Percentiles rank a stretch among this genome's conserved stretches.
Conservation (phyloP, 2,113 vertebrate genomes). For the Butastur rufipennis region DNA sequence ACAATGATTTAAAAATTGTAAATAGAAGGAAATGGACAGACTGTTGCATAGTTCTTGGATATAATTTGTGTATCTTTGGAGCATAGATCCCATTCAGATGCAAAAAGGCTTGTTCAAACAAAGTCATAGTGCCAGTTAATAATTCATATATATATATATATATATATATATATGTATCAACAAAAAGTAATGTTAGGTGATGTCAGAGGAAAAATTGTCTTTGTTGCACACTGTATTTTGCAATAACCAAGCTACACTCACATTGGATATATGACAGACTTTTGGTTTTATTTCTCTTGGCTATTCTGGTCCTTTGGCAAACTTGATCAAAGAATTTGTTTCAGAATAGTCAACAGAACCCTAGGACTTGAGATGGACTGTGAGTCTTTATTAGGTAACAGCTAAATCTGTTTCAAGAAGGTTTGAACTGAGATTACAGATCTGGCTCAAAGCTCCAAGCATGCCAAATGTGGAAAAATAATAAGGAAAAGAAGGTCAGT, state of each 20-base stretch:
- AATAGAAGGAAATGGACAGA: not conserved
- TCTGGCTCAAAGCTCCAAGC: not conserved
- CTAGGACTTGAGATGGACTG: not conserved
- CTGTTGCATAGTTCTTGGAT: not conserved
- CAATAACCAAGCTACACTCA: not conserved
- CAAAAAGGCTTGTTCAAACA: not conserved
- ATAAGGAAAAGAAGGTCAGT: not conserved
- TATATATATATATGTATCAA: not conserved
- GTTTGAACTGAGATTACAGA: not conserved
- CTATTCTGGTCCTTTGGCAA: not conserved
- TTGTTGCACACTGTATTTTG: not conserved
- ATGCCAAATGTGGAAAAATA: not conserved
- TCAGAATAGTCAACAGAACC: not conserved
- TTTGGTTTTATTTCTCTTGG: slow-evolving; percentile 3
- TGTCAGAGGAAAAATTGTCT: not conserved
- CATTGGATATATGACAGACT: not conserved
- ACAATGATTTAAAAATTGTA: not conserved
- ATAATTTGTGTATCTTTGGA: not conserved
- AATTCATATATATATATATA: not conserved
- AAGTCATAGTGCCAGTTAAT: not conserved
- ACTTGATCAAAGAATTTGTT: not conserved
- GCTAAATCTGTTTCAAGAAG: not conserved
- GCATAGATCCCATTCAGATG: not conserved
- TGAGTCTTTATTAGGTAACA: not conserved
- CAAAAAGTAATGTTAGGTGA: not conserved